These are phyloP conservation scores for Nomada fabriciana DNA, from an alignment of 2,888 invertebrate genomes.

Conservation along the genomic window DNA sequence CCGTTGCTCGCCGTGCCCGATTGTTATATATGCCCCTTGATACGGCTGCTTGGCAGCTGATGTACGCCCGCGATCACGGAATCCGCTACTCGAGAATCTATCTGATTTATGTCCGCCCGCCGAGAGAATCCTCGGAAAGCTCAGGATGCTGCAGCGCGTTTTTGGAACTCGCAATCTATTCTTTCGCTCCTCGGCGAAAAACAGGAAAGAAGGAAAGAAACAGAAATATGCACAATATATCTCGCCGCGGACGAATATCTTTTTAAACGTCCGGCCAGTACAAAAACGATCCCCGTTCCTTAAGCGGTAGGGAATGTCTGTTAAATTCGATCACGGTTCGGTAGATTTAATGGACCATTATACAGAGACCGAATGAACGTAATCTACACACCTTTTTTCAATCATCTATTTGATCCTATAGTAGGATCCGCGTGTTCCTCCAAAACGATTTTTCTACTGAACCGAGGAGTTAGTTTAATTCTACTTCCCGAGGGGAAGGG, in stretches of 20 bases:
- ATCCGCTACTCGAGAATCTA: constrained; percentile 24
- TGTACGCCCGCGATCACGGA: constrained; percentile 42
- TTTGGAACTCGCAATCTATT: not conserved
- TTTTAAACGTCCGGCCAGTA: not conserved
- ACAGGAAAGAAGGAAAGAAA: not conserved
- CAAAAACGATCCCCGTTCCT: not conserved
- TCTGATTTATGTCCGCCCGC: constrained; percentile 18
- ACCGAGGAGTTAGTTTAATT: not conserved
- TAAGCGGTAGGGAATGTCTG: not conserved
- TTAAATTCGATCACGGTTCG: not conserved
- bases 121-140: not conserved
- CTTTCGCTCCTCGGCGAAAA: too few relatives aligned
- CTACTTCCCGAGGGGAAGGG: too few relatives aligned
- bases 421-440: not conserved
- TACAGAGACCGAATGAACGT: not conserved
- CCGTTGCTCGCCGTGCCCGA: constrained; percentile 34
- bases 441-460: not conserved
- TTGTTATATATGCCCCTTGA: constrained; percentile 44
- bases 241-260: not conserved
- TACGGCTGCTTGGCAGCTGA: constrained; percentile 44
- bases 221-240: not conserved
- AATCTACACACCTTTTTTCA: not conserved
- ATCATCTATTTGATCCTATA: too few relatives aligned
- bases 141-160: not conserved
- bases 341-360: constrained; percentile 20